Base-by-base conservation (phyloP, 2,797 vertebrate species). In the Danio choprae region DNA sequence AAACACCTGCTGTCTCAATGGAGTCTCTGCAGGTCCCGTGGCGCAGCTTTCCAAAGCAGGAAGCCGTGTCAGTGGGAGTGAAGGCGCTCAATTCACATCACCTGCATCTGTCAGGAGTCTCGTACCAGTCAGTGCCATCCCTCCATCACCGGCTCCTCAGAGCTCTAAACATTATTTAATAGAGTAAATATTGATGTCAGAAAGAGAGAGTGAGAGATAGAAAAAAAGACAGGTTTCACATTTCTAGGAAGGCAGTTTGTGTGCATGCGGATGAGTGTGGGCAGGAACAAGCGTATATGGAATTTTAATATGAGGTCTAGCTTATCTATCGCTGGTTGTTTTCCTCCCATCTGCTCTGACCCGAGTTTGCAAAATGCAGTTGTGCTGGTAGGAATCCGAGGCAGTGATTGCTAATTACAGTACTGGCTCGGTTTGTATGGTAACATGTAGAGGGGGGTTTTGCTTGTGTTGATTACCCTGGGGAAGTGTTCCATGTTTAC, bases 1-100 rank as follows among this genome's bases (percentile, higher is more conserved):
- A 18, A 82, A 86, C 79, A 59, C 87, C 90, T 88, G 83, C 83
- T 89, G 81, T 76, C 83, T 64, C 81, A 70, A 81, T 87, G 81
- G 86, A 85, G 84, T 80, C 87, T 87, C 51, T 59, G 3, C 29
- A 18, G 65, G 55, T 74, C 53, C 64, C 29, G 41, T 48, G 59
- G 50, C 2, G 4, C 40, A 16, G 70, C 63, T 53, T 56, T 56
- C 20, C 3, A 69, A 56, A 76, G 18, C 71, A 58, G 46, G 46
- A 55, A 69, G 46, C 48, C 8, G 29, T 20, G 38, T 40, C 16
- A 15, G 44, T 50, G 65, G 46, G 59, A 60, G 72, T 46, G 67
- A 77, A 83, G 76, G 63, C 4, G 5, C 40, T 60, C 22, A 38
- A 50, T 67, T 58, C 76, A 6, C 48, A 68, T 75, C 71, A 48